Evolutionary conservation across 23 tunicate genomes (phyloP), one percentile per base, ranked within the genome.

Genomic region (Styela clava): DNA sequence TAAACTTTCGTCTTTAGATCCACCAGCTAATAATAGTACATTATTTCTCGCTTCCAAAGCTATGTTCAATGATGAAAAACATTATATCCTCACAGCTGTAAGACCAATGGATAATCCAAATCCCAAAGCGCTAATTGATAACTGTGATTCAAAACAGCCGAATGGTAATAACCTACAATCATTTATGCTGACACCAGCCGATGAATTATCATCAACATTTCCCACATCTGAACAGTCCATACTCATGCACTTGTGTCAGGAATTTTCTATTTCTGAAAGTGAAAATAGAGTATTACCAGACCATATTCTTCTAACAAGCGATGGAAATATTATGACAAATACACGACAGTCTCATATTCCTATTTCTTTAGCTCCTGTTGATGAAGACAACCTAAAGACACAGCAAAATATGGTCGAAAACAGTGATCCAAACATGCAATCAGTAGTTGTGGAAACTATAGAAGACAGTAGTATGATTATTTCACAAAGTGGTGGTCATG

Each of bases 381-480:
- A 76, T 23, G 26, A 19, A 20, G 52, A 33, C 20, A 44, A 25
- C 12, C 18, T 26, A 67, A 1, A 67, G 24, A 44, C 9, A 12
- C 31, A 24, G 18, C 27, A 25, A 52, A 25, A 23, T 76, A 36
- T 76, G 28, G 32, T 76, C 20, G 81, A 76, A 52, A 29, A 36
- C 25, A 76, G 64, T 24, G 81, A 76, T 76, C 81, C 81, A 52
- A 76, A 76, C 31, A 76, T 76, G 81, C 81, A 76, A 0, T 76
- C 81, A 0, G 52, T 44, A 7, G 81, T 76, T 51, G 31, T 26
- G 9, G 52, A 76, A 76, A 35, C 33, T 71, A 21, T 71, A 26
- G 81, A 76, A 21, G 81, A 76, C 24, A 76, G 18, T 24, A 44
- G 7, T 23, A 35, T 76, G 7, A 25, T 76, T 7, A 44, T 67